Evolutionary conservation across 2,113 vertebrate species (phyloP).

Genomic region (Erpornis zantholeuca): DNA sequence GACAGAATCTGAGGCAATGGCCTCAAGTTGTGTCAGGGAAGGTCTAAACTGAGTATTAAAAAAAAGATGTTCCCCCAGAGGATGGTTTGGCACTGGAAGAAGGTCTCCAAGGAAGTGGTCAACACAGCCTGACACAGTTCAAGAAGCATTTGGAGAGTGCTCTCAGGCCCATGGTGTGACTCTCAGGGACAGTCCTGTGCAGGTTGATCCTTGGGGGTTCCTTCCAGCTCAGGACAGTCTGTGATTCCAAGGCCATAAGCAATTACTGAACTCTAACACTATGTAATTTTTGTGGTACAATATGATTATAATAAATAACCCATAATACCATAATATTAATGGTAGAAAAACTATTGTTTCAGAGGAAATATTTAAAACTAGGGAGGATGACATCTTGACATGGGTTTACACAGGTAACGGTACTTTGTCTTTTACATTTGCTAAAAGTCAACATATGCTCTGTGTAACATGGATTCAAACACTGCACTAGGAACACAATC

Average conservation of each 20-base stretch:
- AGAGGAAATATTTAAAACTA: neutral
- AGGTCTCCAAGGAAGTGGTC: neutral
- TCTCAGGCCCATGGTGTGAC: neutral
- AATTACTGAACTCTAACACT: neutral
- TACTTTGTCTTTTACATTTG: neutral
- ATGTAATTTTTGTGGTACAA: neutral
- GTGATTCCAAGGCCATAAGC: neutral
- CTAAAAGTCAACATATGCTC: neutral
- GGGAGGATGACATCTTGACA: neutral
- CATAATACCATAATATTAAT: neutral
- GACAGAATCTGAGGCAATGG: rapidly evolving
- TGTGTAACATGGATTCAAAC: neutral
- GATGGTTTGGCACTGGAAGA: neutral
- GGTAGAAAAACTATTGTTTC: neutral
- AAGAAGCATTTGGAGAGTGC: neutral
- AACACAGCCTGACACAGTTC: neutral
- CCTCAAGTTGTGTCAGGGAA: neutral
- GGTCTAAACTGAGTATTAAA: no score
- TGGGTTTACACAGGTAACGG: neutral
- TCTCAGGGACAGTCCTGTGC: neutral
- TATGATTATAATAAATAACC: neutral
- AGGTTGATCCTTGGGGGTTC: neutral
- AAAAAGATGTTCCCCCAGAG: neutral
- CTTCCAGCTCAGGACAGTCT: neutral
- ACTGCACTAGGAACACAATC: neutral